phyloP scores from a whole-genome alignment of 2,113 vertebrate species.

The Polyodon spathula region DNA sequence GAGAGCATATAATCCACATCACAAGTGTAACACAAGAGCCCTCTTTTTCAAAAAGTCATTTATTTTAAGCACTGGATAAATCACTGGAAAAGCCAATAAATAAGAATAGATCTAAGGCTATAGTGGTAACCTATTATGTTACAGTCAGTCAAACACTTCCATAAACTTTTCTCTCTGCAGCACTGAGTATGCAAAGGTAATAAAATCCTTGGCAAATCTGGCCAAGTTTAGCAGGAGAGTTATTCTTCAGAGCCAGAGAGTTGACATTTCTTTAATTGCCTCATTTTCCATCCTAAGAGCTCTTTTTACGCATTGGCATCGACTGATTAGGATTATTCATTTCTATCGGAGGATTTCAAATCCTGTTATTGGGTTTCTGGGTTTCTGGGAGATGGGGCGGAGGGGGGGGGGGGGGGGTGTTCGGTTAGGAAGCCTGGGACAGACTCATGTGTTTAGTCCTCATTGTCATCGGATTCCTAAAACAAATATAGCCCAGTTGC shows the following conservation, averaged over 20 bases:
- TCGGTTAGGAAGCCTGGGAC: not conserved
- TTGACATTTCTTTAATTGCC: conserved; percentile 11
- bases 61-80: conserved; percentile 10
- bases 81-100: conserved; percentile 11
- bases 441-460: too few species aligned
- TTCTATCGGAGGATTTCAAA: conserved; percentile 4
- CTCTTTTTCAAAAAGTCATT: conserved; percentile 7
- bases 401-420: not conserved
- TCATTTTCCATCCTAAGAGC: conserved; percentile 6
- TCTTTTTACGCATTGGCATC: conserved; percentile 1
- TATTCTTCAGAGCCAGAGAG: not conserved
- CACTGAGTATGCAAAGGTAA: not conserved
- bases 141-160: conserved; percentile 12
- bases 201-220: conserved; percentile 11
- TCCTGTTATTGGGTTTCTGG: not conserved
- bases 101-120: conserved; percentile 4
- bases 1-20: not conserved
- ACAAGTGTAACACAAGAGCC: not conserved
- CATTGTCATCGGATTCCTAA: too few species aligned
- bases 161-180: conserved; percentile 1
- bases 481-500: too few species aligned
- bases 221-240: conserved; percentile 5
- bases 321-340: not conserved
- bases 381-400: not conserved
- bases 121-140: conserved; percentile 12